These are phyloP conservation scores for Butastur rufipennis DNA, from an alignment of 2,113 vertebrate species.

Conservation along the genomic window DNA sequence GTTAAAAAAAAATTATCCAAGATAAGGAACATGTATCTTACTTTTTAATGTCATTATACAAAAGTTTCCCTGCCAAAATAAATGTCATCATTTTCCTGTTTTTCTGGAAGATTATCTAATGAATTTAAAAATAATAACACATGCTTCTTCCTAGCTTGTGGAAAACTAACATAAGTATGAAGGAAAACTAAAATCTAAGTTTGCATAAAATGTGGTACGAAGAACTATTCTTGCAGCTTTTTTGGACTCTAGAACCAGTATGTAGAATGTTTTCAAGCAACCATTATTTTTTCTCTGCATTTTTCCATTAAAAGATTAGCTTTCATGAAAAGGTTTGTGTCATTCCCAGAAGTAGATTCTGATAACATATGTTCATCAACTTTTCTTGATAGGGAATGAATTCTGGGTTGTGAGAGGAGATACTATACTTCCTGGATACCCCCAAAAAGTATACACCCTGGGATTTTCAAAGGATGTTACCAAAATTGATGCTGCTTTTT, in stretches of 20 bases:
- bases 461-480: constrained; percentile 74
- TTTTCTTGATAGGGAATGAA: constrained; percentile 70
- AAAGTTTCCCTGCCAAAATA: background rate
- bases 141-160: background rate
- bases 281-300: background rate
- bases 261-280: background rate
- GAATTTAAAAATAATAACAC: background rate
- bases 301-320: background rate
- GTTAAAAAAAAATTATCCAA: background rate
- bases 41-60: background rate
- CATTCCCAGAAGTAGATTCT: background rate
- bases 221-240: background rate
- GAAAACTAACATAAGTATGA: background rate
- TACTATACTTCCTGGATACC: constrained; percentile 72
- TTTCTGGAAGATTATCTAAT: background rate
- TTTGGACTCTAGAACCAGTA: background rate
- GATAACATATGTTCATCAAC: background rate
- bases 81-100: background rate
- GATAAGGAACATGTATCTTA: background rate
- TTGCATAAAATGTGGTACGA: background rate
- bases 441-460: constrained; percentile 74
- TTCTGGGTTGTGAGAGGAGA: constrained; percentile 82
- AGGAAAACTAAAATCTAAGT: background rate
- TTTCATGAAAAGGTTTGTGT: background rate
- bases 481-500: constrained; percentile 79